Evolutionary conservation across 2,113 vertebrate species (phyloP), one percentile per base, ranked within the genome.

Genomic region (Forbesichthys agassizii): DNA sequence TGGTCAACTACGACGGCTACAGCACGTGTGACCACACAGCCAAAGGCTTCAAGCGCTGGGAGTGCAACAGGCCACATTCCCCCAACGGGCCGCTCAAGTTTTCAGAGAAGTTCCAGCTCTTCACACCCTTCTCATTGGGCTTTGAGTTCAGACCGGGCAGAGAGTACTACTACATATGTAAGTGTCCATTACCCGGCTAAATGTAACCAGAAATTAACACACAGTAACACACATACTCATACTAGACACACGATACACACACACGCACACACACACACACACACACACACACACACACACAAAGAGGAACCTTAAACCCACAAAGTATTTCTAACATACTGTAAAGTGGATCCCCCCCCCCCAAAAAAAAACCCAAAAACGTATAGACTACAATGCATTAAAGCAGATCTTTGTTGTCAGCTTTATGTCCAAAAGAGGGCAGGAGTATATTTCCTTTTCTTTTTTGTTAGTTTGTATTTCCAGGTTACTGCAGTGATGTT

Each of bases 101-200:
- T 87, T 99, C 98, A 0, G 98, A 99, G 89, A 99, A 99, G 89
- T 99, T 99, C 91, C 98, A 99, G 84, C 97, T 99, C 90, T 99
- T 99, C 93, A 99, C 98, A 0, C 98, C 98, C 27, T 99, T 99
- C 92, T 99, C 98, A 0, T 88, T 99, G 92, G 97, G 98, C 89
- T 99, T 99, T 82, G 98, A 99, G 88, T 99, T 99, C 93, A 93
- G 97, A 84, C 98, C 98, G 66, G 97, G 98, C 82, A 93, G 97
- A 86, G 98, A 99, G 79, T 99, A 99, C 90, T 99, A 97, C 93
- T 99, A 99, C 90, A 99, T 99, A 91, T 99, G 98, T 99, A 87
- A 99, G 98, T 98, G 93, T 3, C 64, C 27, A 27, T 27, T 27
- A 53, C 74, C 79, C 75, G 4, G 53, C 59, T 42, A 14, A 56